Evolutionary conservation across 2,888 invertebrate genomes (phyloP).

Genomic region (Dendrolimus houi): DNA sequence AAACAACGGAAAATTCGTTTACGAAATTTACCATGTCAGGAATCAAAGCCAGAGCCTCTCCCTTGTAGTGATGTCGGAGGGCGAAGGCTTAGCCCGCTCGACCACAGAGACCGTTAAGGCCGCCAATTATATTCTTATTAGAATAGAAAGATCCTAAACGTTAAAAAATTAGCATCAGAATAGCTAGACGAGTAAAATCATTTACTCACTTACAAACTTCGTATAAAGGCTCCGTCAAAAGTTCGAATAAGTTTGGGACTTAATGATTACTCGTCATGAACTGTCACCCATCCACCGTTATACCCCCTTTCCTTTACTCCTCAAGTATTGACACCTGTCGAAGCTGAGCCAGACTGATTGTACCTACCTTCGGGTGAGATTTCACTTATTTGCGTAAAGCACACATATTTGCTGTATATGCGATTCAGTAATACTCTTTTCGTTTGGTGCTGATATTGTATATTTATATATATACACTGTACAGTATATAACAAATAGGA

Average conservation of each 20-base stretch:
- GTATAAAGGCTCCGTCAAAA: constrained; percentile 27
- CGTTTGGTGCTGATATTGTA: too few relatives aligned
- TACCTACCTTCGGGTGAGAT: constrained; percentile 7
- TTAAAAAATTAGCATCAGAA: too few relatives aligned
- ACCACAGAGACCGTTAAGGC: too few relatives aligned
- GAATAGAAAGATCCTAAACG: too few relatives aligned
- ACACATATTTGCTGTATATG: background rate
- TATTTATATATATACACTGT: too few relatives aligned
- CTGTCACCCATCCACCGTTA: constrained; percentile 26
- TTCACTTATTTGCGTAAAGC: background rate
- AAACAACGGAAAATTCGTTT: too few relatives aligned
- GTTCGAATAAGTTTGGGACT: constrained; percentile 43
- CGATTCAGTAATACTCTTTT: background rate
- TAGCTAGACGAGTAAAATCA: constrained; percentile 7
- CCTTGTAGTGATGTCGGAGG: too few relatives aligned
- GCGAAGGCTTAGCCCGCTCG: too few relatives aligned
- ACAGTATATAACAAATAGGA: too few relatives aligned
- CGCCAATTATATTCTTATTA: too few relatives aligned
- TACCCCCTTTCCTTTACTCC: constrained; percentile 7
- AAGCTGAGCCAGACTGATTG: constrained; percentile 49
- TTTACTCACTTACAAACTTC: constrained; percentile 19
- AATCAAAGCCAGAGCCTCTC: too few relatives aligned
- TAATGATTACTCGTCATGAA: constrained; percentile 54
- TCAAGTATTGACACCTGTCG: constrained; percentile 48
- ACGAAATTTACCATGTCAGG: too few relatives aligned